Percentiles rank a stretch among this genome's conserved stretches.
These are phyloP conservation scores for Sarcophaga caerulescens DNA, from an alignment of 2,888 invertebrate species.

Conservation along the genomic window DNA sequence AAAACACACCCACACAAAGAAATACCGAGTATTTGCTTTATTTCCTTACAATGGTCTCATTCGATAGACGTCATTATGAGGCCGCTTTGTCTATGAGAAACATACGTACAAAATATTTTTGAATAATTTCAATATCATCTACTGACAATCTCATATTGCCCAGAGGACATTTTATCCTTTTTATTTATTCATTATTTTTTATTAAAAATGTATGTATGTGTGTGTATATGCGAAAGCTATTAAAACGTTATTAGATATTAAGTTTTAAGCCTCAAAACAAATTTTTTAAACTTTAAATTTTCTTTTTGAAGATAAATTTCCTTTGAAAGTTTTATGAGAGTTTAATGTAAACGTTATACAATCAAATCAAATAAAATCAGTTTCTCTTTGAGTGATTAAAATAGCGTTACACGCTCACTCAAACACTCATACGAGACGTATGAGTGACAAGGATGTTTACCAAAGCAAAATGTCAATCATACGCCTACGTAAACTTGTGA, in stretches of 20 bases:
- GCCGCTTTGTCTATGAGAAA: neutral
- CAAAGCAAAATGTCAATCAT: neutral
- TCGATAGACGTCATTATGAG: neutral
- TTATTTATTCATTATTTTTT: no score
- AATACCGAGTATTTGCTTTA: no score
- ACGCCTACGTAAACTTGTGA: neutral
- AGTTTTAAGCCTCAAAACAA: no score
- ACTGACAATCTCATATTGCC: neutral
- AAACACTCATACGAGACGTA: conserved; percentile 9
- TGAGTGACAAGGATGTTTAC: neutral
- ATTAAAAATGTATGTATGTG: no score
- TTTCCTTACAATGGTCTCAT: neutral
- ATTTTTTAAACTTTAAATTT: no score
- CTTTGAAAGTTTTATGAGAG: neutral
- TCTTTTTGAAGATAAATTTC: neutral
- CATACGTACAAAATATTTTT: neutral
- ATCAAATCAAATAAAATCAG: neutral
- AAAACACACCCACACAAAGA: conserved; percentile 8
- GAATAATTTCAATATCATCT: neutral
- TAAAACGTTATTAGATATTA: no score
- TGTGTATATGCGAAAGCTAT: no score
- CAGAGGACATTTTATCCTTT: neutral
- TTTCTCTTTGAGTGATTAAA: neutral
- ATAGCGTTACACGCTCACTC: neutral
- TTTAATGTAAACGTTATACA: neutral